These are phyloP conservation scores for Fregetta grallaria DNA, from an alignment of 2,113 vertebrate genomes.

Conservation along the genomic window DNA sequence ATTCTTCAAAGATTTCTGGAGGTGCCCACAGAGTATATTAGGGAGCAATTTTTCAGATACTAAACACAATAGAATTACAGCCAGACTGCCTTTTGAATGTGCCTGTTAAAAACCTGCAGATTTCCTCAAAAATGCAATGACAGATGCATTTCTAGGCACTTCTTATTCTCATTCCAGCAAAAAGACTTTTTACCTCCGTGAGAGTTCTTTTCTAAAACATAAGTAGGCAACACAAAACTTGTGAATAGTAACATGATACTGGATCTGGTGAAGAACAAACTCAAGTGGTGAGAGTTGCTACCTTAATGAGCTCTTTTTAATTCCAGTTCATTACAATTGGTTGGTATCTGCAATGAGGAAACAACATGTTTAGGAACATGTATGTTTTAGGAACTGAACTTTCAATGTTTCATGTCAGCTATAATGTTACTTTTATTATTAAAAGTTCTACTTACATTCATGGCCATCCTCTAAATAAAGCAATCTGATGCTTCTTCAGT, in stretches of 20 bases:
- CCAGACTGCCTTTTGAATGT: neutral
- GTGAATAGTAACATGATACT: neutral
- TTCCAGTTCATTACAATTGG: neutral
- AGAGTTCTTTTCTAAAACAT: neutral
- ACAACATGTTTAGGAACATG: neutral
- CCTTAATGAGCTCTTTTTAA: neutral
- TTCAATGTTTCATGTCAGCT: neutral
- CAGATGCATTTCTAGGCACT: neutral
- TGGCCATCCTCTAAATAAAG: neutral
- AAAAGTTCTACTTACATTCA: neutral
- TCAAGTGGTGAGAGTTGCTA: neutral
- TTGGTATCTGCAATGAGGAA: neutral
- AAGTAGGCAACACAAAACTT: neutral
- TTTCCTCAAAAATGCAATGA: neutral
- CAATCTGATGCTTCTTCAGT: neutral
- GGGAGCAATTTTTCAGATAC: neutral
- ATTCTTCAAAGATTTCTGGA: neutral
- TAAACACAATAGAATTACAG: neutral
- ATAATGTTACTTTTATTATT: neutral
- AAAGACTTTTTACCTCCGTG: neutral
- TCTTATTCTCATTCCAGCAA: neutral
- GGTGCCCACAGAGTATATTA: neutral
- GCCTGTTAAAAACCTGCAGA: neutral
- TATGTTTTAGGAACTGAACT: neutral
- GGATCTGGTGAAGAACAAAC: neutral